Evolutionary conservation across 2,113 vertebrate species (phyloP).

Genomic region (Procavia capensis): DNA sequence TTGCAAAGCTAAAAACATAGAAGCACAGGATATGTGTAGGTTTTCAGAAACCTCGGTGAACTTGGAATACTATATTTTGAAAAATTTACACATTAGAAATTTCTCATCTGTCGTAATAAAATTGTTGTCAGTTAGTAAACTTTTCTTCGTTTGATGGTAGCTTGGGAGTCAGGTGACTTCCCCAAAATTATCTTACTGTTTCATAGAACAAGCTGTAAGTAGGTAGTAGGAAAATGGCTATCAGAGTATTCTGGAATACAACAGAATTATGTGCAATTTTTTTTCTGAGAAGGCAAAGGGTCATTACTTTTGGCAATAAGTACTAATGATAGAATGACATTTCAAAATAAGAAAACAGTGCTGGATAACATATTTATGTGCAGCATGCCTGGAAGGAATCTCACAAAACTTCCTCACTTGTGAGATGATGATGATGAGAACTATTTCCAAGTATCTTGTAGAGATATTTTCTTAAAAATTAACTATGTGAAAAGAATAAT

Average conservation of each 20-base stretch:
- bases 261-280: background rate
- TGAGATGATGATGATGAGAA: background rate
- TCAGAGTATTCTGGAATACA: background rate
- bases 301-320: background rate
- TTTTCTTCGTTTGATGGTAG: background rate
- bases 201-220: background rate
- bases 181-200: background rate
- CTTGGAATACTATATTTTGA: background rate
- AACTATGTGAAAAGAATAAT: background rate
- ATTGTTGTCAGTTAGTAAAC: background rate
- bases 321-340: background rate
- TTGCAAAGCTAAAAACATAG: background rate
- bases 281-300: background rate
- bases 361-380: background rate
- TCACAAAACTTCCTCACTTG: background rate
- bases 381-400: background rate
- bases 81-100: background rate
- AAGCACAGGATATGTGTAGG: background rate
- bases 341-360: background rate
- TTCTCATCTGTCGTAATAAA: background rate
- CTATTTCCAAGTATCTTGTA: background rate
- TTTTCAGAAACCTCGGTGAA: background rate
- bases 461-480: background rate
- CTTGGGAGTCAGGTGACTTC: background rate
- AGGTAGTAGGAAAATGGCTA: background rate